These are phyloP conservation scores for Ellobius talpinus DNA, from an alignment of 2,113 vertebrate genomes.

Conservation along the genomic window DNA sequence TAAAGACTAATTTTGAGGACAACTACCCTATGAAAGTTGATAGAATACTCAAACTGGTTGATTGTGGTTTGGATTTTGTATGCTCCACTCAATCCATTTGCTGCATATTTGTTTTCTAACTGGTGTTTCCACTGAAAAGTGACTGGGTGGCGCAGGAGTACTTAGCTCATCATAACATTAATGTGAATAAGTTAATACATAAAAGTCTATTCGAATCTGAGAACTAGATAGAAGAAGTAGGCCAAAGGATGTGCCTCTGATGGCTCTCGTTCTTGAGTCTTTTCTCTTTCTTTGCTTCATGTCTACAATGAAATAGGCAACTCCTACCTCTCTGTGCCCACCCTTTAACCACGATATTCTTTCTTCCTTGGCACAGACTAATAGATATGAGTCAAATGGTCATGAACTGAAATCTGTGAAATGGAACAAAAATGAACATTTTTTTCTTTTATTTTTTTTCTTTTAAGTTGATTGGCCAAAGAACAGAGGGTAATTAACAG, in stretches of 20 bases:
- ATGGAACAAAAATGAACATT: not conserved
- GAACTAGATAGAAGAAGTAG: not conserved
- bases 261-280: not conserved
- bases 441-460: fast-evolving
- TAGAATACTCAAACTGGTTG: not conserved
- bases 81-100: not conserved
- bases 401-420: not conserved
- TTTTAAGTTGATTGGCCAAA: not conserved
- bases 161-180: not conserved
- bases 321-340: fast-evolving
- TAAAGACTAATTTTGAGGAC: not conserved
- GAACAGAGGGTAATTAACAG: not conserved
- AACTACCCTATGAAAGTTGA: fast-evolving
- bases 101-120: not conserved
- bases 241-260: too few relatives aligned
- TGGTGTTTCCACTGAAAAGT: not conserved
- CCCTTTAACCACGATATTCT: not conserved
- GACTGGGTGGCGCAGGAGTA: too few relatives aligned
- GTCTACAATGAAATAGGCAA: not conserved
- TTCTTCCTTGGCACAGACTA: not conserved
- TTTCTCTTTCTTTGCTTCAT: not conserved
- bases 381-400: not conserved
- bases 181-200: not conserved
- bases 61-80: not conserved
- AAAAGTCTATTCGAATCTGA: not conserved